A percentile compares a stretch with the other conserved stretches of the same genome.
Conservation (phyloP, 2,797 vertebrate genomes). For the Syngnathus rostellatus region DNA sequence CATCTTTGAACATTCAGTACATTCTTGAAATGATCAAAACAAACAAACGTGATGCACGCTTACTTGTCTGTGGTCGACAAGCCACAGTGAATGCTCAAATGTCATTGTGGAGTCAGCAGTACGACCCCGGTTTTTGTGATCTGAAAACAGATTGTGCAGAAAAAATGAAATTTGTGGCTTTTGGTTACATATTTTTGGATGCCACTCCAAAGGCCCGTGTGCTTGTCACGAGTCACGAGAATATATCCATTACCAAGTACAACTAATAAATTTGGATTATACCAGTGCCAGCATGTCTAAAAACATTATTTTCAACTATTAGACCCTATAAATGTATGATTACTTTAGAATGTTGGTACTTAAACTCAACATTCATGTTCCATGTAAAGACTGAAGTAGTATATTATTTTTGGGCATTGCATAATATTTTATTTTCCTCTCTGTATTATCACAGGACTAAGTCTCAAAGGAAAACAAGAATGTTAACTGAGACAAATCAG, state of each 20-base stretch:
- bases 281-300: slow-evolving; percentile 21
- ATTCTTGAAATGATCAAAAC: slow-evolving; percentile 24
- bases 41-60: slow-evolving; percentile 24
- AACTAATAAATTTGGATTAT: slow-evolving; percentile 37
- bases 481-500: slow-evolving; percentile 23
- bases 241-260: slow-evolving; percentile 9
- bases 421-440: not conserved
- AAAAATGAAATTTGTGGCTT: slow-evolving; percentile 42
- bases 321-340: not conserved
- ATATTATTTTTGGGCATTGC: not conserved
- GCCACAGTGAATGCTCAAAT: slow-evolving; percentile 16
- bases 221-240: slow-evolving; percentile 6
- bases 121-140: slow-evolving; percentile 21
- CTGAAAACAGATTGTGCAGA: slow-evolving; percentile 30
- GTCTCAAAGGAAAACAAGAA: slow-evolving; percentile 22
- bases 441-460: slow-evolving; percentile 9
- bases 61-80: slow-evolving; percentile 26
- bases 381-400: slow-evolving; percentile 13
- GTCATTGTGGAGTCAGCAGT: slow-evolving; percentile 27
- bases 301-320: slow-evolving; percentile 13
- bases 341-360: slow-evolving; percentile 5
- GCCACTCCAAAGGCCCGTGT: slow-evolving; percentile 14
- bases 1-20: not conserved
- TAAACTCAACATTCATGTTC: slow-evolving; percentile 20
- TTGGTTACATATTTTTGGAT: slow-evolving; percentile 34